A percentile compares a stretch with the other conserved stretches of the same genome.
phyloP scores from a whole-genome alignment of 2,113 vertebrate genomes.

The Hemibagrus wyckioides region DNA sequence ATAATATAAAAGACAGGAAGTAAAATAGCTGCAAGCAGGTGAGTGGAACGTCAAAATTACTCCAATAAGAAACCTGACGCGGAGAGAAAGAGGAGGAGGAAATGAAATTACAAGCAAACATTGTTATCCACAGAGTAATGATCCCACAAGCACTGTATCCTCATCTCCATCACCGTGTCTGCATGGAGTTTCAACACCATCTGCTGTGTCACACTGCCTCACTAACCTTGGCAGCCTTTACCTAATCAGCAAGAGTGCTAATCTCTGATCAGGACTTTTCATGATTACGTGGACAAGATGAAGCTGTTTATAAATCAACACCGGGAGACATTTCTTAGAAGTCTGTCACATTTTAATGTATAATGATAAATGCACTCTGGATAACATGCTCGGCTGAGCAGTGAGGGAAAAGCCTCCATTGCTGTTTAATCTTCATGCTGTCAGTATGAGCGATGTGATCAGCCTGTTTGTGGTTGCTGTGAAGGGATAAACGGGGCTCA shows the following conservation, averaged over 20 bases:
- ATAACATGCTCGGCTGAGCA: slow-evolving; percentile 1
- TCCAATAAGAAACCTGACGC: background rate
- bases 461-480: background rate
- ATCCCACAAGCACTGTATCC: background rate
- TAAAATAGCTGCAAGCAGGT: background rate
- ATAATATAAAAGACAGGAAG: background rate
- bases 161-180: background rate
- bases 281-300: background rate
- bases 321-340: background rate
- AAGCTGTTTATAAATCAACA: background rate
- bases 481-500: slow-evolving; percentile 59
- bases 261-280: background rate
- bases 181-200: slow-evolving; percentile 25
- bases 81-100: background rate
- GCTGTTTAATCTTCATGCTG: background rate
- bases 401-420: background rate
- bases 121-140: background rate
- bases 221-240: background rate
- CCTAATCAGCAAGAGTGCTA: slow-evolving; percentile 14
- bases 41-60: background rate
- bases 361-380: slow-evolving; percentile 6
- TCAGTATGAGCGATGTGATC: slow-evolving; percentile 17
- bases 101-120: slow-evolving; percentile 15
- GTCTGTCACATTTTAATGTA: background rate
- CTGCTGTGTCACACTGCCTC: background rate